Evolutionary conservation across 2,888 invertebrate genomes (phyloP).

Genomic region (Schizotus pectinicornis): DNA sequence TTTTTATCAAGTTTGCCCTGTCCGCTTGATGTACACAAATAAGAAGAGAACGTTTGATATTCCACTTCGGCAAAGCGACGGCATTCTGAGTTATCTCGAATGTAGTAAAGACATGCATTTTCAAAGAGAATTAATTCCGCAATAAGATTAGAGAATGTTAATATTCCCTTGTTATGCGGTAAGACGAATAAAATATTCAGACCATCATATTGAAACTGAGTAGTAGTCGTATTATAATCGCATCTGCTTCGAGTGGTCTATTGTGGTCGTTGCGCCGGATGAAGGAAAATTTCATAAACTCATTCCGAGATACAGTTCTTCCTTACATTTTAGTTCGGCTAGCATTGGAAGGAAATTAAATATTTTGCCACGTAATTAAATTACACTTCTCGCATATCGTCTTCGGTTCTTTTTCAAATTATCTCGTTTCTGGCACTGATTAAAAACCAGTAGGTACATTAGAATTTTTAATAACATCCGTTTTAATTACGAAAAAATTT

Average conservation of each 20-base stretch:
- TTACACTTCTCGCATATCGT: slow-evolving; percentile 10
- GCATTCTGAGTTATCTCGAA: slow-evolving; percentile 33
- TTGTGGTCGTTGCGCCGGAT: slow-evolving; percentile 29
- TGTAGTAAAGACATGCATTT: slow-evolving; percentile 37
- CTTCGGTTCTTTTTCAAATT: background rate
- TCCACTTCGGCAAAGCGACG: slow-evolving; percentile 29
- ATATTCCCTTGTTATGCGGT: slow-evolving; percentile 43
- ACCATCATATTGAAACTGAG: slow-evolving; percentile 42
- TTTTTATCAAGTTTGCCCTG: slow-evolving; percentile 1
- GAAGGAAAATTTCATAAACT: slow-evolving; percentile 38
- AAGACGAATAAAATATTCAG: slow-evolving; percentile 45
- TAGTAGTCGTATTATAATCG: slow-evolving; percentile 36
- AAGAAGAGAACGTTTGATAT: slow-evolving; percentile 28
- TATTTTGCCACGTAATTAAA: slow-evolving; percentile 26
- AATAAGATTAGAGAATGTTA: slow-evolving; percentile 43
- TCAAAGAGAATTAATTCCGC: slow-evolving; percentile 45
- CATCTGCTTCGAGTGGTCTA: slow-evolving; percentile 37
- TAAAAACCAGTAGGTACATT: background rate
- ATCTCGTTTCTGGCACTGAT: background rate
- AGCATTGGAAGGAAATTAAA: slow-evolving; percentile 25
- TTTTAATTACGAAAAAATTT: slow-evolving; percentile 16
- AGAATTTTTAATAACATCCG: slow-evolving; percentile 5
- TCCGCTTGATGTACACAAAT: slow-evolving; percentile 9
- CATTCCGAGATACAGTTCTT: slow-evolving; percentile 29
- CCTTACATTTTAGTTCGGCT: slow-evolving; percentile 22